These are phyloP conservation scores for Patagioenas fasciata DNA, from an alignment of 2,113 vertebrate genomes.

Conservation along the genomic window DNA sequence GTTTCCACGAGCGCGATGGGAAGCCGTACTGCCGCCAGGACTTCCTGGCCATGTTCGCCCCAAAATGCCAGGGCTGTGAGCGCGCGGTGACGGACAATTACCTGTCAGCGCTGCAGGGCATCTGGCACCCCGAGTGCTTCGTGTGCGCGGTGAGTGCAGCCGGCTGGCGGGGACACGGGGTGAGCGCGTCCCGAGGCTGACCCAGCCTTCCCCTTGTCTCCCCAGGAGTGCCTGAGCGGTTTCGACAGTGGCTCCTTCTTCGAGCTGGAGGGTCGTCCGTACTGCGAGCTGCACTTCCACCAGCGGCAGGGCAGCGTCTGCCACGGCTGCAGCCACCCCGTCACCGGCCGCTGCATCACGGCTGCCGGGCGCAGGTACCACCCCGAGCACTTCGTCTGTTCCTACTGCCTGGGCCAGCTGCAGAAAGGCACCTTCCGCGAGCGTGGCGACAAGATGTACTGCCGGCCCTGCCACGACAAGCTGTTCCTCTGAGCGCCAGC, in stretches of 20 bases:
- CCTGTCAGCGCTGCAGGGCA: constrained; percentile 84
- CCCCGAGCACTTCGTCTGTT: constrained; percentile 90
- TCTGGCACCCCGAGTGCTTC: constrained; percentile 93
- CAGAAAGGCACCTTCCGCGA: constrained; percentile 86
- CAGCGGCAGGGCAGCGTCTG: constrained; percentile 84
- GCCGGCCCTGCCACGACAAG: constrained; percentile 79
- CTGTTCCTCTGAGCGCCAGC: constrained; percentile 71
- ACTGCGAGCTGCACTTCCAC: constrained; percentile 88
- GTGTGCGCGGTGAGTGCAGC: constrained; percentile 84
- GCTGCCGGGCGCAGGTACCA: constrained; percentile 86
- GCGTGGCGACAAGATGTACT: constrained; percentile 81
- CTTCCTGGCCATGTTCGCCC: constrained; percentile 88
- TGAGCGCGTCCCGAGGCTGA: accelerated
- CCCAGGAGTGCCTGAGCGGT: constrained; percentile 84
- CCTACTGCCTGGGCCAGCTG: constrained; percentile 87
- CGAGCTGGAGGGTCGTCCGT: constrained; percentile 83
- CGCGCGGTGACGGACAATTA: constrained; percentile 82
- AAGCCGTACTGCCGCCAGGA: constrained; percentile 89
- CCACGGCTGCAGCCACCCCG: constrained; percentile 74
- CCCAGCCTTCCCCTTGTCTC: neutral
- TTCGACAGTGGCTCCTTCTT: constrained; percentile 82
- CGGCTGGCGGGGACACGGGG: accelerated
- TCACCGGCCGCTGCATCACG: constrained; percentile 83
- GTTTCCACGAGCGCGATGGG: constrained; percentile 82
- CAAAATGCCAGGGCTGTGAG: constrained; percentile 88